phyloP scores from a whole-genome alignment of 2,113 vertebrate species.

The Eulacestoma nigropectus region DNA sequence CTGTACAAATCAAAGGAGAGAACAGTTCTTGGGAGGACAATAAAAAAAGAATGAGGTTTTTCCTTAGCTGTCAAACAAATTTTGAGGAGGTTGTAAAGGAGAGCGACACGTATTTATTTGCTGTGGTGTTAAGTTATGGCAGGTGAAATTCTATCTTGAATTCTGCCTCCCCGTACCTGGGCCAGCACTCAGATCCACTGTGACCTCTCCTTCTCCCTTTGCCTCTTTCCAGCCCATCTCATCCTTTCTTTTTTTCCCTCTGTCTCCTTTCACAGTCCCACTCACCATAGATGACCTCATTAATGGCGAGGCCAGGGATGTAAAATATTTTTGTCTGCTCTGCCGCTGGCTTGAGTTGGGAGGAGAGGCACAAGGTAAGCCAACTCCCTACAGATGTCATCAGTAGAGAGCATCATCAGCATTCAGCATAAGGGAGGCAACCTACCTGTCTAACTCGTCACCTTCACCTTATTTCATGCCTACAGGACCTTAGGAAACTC shows the following conservation, averaged over 20 bases:
- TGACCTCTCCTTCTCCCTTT: neutral
- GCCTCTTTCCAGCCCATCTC: neutral
- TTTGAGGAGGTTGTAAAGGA: neutral
- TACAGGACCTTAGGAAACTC: neutral
- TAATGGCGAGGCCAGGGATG: neutral
- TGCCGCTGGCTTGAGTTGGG: neutral
- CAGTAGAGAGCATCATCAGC: no score
- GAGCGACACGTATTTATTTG: neutral
- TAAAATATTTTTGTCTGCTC: neutral
- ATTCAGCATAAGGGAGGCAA: neutral
- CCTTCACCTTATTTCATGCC: neutral
- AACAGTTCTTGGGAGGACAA: neutral
- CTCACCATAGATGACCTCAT: neutral
- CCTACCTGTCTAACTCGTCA: neutral
- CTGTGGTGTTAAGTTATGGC: neutral
- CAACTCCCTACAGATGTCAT: neutral
- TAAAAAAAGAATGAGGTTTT: neutral
- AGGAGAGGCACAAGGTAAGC: neutral
- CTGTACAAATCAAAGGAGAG: neutral
- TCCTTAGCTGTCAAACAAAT: neutral
- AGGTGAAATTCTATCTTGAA: neutral
- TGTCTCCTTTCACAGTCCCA: neutral
- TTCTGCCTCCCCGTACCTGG: neutral
- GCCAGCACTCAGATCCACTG: neutral
- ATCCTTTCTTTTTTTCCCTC: neutral